Percentiles rank a stretch among this genome's conserved stretches.
These are phyloP conservation scores for Serripes groenlandicus DNA, from an alignment of 2,888 invertebrate genomes.

Conservation along the genomic window DNA sequence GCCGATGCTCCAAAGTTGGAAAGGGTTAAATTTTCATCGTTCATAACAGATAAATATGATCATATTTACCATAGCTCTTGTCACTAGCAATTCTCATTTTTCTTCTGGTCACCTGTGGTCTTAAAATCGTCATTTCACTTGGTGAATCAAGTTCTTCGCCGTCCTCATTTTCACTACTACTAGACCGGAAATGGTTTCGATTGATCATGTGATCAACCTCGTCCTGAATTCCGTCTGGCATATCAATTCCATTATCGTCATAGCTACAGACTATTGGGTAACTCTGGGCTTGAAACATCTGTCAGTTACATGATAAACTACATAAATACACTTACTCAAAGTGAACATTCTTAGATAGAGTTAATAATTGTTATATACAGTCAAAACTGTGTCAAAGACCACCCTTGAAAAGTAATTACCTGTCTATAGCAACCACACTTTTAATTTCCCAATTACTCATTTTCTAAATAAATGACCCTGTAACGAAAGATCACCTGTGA, in stretches of 20 bases:
- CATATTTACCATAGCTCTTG: conserved; percentile 81
- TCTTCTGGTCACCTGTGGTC: conserved; percentile 74
- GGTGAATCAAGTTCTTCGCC: conserved; percentile 85
- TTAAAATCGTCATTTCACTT: conserved; percentile 85
- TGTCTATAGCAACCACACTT: no score
- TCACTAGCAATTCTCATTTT: conserved; percentile 81
- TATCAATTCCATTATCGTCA: conserved; percentile 79
- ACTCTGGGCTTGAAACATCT: conserved; percentile 83
- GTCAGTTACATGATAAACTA: no score
- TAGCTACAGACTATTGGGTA: conserved; percentile 84
- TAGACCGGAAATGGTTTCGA: conserved; percentile 78
- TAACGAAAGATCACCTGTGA: no score
- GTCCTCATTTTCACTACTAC: conserved; percentile 85
- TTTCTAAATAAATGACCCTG: no score
- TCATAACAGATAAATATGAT: neutral
- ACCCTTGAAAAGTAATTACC: no score
- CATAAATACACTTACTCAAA: no score
- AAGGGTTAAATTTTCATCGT: neutral
- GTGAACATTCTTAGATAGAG: no score
- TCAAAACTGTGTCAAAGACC: no score
- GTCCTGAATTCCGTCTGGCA: conserved; percentile 83
- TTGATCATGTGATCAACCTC: conserved; percentile 83
- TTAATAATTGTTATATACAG: no score
- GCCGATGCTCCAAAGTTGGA: neutral
- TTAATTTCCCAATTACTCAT: no score